Evolutionary conservation across 2,113 vertebrate species (phyloP), one percentile per base, ranked within the genome.

Genomic region (Passer domesticus): DNA sequence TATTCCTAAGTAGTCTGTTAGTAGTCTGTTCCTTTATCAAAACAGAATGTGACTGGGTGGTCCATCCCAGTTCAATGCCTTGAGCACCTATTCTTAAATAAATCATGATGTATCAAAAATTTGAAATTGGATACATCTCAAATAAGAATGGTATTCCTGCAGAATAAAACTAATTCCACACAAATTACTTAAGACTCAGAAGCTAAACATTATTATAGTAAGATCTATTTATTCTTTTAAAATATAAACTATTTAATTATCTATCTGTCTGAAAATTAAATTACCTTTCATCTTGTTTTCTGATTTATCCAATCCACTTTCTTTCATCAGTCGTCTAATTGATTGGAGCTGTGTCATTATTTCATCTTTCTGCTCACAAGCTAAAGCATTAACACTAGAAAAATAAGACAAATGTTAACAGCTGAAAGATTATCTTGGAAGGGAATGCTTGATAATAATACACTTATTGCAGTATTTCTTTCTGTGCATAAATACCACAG

Each of bases 281-380:
- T 31, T 97, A 99, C 98, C 98, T 94, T 97, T 96, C 70, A 93
- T 78, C 52, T 96, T 98, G 33, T 97, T 86, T 20, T 98, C 97
- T 3, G 98, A 98, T 74, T 98, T 98, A 94, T 99, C 98, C 98
- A 99, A 98, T 74, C 99, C 98, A 95, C 98, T 98, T 97, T 99
- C 98, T 96, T 98, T 99, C 98, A 99, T 99, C 96, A 99, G 95
- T 77, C 97, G 97, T 27, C 98, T 98, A 92, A 99, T 99, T 79
- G 98, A 98, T 55, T 99, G 98, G 31, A 99, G 98, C 55, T 99
- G 99, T 55, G 97, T 98, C 99, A 99, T 98, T 95, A 99, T 99
- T 98, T 99, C 99, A 82, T 98, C 98, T 90, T 98, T 99, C 97
- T 99, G 98, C 44, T 99, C 98, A 96, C 98, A 98, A 46, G 99